Conservation (phyloP, 1,140 invertebrate species). For the Drosophila gunungcola region DNA sequence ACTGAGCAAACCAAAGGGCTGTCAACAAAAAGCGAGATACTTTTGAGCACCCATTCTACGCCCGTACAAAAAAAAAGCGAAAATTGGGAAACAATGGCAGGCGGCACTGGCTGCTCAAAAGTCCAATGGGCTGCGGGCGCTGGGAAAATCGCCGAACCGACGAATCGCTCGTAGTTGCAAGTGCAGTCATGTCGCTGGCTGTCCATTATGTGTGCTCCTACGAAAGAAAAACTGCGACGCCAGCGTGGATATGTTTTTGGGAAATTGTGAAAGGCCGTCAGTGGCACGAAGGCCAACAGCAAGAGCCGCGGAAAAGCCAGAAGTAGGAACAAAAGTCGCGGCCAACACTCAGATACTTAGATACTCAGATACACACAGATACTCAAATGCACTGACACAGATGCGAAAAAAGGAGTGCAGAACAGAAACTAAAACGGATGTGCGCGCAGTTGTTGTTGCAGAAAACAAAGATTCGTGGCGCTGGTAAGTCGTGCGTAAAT, state of each 20-base stretch:
- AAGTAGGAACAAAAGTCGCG: slow-evolving; percentile 13
- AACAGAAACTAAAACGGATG: slow-evolving; percentile 61
- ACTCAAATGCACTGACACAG: slow-evolving; percentile 4
- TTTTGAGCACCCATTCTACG: background rate
- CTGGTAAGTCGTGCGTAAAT: slow-evolving; percentile 76
- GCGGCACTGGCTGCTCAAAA: slow-evolving; percentile 12
- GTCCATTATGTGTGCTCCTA: slow-evolving; percentile 63
- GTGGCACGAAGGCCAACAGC: slow-evolving; percentile 42
- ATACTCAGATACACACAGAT: background rate
- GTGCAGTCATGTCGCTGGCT: slow-evolving; percentile 46
- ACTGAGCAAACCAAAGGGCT: slow-evolving; percentile 15
- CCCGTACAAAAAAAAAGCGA: too few relatives aligned
- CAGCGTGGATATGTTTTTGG: slow-evolving; percentile 64
- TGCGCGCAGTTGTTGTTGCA: slow-evolving; percentile 74
- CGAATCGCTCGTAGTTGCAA: slow-evolving; percentile 37
- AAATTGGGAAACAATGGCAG: slow-evolving; percentile 32
- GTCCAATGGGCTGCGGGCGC: slow-evolving; percentile 40
- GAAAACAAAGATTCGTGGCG: slow-evolving; percentile 81
- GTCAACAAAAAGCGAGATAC: slow-evolving; percentile 25
- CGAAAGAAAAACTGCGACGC: slow-evolving; percentile 62
- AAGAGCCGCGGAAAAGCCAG: slow-evolving; percentile 15
- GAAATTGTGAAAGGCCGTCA: slow-evolving; percentile 74
- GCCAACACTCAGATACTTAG: slow-evolving; percentile 2
- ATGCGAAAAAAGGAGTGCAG: slow-evolving; percentile 19
- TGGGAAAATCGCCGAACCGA: slow-evolving; percentile 32